phyloP scores from a whole-genome alignment of 2,113 vertebrate genomes.

The Nansenia antarctica region DNA sequence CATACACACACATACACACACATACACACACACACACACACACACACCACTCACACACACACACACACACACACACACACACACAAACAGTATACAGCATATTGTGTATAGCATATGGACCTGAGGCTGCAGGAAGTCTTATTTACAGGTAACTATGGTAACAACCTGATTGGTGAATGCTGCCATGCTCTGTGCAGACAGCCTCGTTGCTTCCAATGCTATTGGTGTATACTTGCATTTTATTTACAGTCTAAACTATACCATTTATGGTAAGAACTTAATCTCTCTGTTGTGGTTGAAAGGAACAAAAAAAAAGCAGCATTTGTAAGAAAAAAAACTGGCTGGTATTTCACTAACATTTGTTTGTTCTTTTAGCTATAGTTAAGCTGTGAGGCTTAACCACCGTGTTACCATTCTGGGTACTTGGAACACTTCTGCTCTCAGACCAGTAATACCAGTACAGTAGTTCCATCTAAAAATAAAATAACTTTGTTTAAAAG shows the following conservation, averaged over 20 bases:
- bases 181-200: slow-evolving; percentile 31
- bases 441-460: slow-evolving; percentile 2
- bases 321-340: slow-evolving; percentile 48
- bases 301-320: slow-evolving; percentile 42
- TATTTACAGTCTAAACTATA: slow-evolving; percentile 36
- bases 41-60: too few species aligned
- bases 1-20: too few species aligned
- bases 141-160: slow-evolving; percentile 16
- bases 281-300: slow-evolving; percentile 21
- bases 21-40: too few species aligned
- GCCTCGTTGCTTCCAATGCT: slow-evolving; percentile 16
- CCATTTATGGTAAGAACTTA: slow-evolving; percentile 58
- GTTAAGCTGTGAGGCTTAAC: slow-evolving; percentile 13
- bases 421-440: neutral
- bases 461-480: slow-evolving; percentile 7
- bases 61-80: too few species aligned
- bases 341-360: slow-evolving; percentile 25
- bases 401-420: slow-evolving; percentile 20
- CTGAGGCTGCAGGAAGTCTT: slow-evolving; percentile 3
- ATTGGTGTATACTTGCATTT: slow-evolving; percentile 37
- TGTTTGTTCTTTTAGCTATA: slow-evolving; percentile 27
- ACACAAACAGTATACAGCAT: too few species aligned
- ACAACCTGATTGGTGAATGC: slow-evolving; percentile 30
- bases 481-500: slow-evolving; percentile 3
- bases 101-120: neutral